A percentile compares a stretch with the other conserved stretches of the same genome.
These are phyloP conservation scores for Halcyon smyrnensis DNA, from an alignment of 2,797 vertebrate species.

Conservation along the genomic window DNA sequence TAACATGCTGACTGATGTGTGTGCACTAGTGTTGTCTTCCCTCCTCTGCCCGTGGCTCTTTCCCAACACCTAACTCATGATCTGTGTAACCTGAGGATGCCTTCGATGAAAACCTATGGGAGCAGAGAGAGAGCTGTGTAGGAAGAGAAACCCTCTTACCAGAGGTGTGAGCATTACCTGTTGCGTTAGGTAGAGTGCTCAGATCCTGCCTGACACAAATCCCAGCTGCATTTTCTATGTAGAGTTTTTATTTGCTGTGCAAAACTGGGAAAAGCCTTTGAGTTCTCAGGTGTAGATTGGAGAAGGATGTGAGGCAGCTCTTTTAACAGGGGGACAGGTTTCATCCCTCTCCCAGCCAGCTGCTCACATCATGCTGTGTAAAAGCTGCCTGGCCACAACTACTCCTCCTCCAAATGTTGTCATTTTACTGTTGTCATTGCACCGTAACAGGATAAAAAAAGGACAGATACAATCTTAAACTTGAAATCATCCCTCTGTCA, in stretches of 20 bases:
- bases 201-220: neutral
- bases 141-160: neutral
- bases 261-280: neutral
- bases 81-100: neutral
- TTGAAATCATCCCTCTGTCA: neutral
- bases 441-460: neutral
- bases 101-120: neutral
- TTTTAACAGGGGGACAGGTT: neutral
- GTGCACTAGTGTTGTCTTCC: accelerated
- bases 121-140: neutral
- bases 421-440: neutral
- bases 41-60: neutral
- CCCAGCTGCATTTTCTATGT: neutral
- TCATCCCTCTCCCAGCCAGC: neutral
- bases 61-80: neutral
- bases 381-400: neutral
- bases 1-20: neutral
- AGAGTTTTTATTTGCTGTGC: neutral
- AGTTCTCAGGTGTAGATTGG: neutral
- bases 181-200: neutral
- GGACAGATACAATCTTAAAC: neutral
- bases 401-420: neutral
- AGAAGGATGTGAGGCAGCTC: neutral
- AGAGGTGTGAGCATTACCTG: neutral
- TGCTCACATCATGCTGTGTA: neutral